phyloP scores from a whole-genome alignment of 2,888 invertebrate species.

The Heliconius sara region DNA sequence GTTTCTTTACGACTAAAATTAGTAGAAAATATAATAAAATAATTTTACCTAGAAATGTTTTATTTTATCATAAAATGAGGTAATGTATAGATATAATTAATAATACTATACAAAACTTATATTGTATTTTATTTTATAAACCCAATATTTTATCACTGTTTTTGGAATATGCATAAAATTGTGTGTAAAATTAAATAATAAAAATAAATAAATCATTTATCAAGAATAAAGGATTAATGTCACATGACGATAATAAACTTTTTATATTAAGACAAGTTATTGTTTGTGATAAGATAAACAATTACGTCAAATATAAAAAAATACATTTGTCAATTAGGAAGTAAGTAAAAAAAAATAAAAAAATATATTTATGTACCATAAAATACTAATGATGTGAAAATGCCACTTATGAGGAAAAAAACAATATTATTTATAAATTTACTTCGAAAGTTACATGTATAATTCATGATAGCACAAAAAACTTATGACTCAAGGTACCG shows the following conservation, averaged over 20 bases:
- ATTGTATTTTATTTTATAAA: background rate
- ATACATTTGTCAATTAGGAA: background rate
- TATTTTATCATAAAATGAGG: background rate
- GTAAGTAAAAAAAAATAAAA: background rate
- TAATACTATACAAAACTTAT: background rate
- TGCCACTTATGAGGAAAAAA: background rate
- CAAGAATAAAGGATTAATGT: background rate
- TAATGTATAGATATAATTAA: background rate
- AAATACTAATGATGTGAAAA: background rate
- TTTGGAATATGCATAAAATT: background rate
- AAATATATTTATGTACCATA: background rate
- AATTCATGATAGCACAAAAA: constrained; percentile 30
- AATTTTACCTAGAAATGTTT: background rate
- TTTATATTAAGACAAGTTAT: constrained; percentile 10
- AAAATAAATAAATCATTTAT: constrained; percentile 1
- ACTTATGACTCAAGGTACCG: constrained; percentile 43
- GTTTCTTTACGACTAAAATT: too few species aligned
- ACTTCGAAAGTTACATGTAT: background rate
- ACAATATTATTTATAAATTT: constrained; percentile 4
- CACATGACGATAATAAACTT: constrained; percentile 6
- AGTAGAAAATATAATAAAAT: background rate
- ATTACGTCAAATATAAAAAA: background rate
- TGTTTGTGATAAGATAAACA: constrained; percentile 21
- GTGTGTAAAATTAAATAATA: background rate
- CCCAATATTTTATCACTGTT: background rate